Conservation (phyloP, 2,797 vertebrate genomes). For the Neosilurus mollespiculum region DNA sequence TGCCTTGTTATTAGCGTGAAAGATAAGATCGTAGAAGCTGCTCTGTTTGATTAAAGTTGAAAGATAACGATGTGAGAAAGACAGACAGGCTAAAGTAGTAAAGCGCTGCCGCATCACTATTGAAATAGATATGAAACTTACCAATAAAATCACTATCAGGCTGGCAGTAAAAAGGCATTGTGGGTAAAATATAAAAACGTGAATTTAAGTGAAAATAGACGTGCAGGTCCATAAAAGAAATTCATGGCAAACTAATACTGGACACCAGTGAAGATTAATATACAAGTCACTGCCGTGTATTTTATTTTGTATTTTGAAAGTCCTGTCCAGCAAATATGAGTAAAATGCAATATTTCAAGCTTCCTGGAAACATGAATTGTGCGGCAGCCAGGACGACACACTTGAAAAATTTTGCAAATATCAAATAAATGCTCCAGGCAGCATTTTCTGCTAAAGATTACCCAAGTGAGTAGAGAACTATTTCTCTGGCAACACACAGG, state of each 20-base stretch:
- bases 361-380: neutral
- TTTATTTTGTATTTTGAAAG: neutral
- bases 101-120: neutral
- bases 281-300: neutral
- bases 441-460: neutral
- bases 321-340: neutral
- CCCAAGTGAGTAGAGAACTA: neutral
- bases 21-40: neutral
- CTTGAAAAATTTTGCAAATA: neutral
- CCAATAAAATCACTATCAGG: neutral
- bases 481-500: neutral
- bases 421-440: slow-evolving; percentile 1
- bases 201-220: neutral
- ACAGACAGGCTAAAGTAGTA: neutral
- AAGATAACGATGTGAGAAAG: neutral
- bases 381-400: neutral
- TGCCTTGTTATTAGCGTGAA: too few species aligned
- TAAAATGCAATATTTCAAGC: too few species aligned
- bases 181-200: neutral
- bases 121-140: neutral
- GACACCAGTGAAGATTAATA: neutral
- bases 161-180: neutral
- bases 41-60: neutral
- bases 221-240: neutral
- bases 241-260: neutral